Percentiles rank a stretch among this genome's conserved stretches.
Evolutionary conservation across 2,113 vertebrate species (phyloP).

Genomic region (Cyphomyrus discorhynchus): DNA sequence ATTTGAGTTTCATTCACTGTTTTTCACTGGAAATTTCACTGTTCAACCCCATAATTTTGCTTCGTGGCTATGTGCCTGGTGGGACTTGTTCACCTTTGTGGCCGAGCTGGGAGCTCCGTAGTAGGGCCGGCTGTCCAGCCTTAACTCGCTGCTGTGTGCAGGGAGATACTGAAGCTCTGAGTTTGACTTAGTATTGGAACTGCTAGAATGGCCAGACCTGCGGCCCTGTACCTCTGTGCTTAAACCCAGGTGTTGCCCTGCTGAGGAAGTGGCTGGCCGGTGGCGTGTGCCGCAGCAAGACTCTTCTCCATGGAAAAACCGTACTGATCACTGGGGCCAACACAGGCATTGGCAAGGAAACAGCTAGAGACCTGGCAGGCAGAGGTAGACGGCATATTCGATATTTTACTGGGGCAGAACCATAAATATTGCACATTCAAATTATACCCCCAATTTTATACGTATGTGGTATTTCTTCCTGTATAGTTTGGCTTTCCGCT

Average conservation of each 20-base stretch:
- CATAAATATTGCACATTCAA: not conserved
- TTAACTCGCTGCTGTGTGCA: not conserved
- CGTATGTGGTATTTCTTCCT: not conserved
- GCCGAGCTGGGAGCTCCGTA: not conserved
- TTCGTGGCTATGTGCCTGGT: not conserved
- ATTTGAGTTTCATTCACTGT: not conserved
- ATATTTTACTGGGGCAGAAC: not conserved
- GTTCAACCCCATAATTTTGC: not conserved
- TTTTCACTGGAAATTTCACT: too few species aligned
- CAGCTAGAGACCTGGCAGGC: slow-evolving; percentile 53
- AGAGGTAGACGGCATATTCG: slow-evolving; percentile 40
- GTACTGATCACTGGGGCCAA: slow-evolving; percentile 63
- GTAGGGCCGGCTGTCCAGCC: not conserved
- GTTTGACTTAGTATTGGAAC: not conserved
- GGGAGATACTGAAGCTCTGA: not conserved
- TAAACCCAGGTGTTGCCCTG: slow-evolving; percentile 34
- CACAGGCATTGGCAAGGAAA: slow-evolving; percentile 64
- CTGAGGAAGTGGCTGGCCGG: slow-evolving; percentile 52
- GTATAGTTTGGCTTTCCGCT: not conserved
- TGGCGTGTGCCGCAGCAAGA: slow-evolving; percentile 47
- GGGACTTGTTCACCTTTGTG: not conserved
- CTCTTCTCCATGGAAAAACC: slow-evolving; percentile 55
- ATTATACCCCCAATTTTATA: not conserved
- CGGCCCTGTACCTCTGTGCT: not conserved
- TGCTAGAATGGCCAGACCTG: not conserved